These are phyloP conservation scores for Halcyon malimbica DNA, from an alignment of 2,113 vertebrate genomes.

Conservation along the genomic window DNA sequence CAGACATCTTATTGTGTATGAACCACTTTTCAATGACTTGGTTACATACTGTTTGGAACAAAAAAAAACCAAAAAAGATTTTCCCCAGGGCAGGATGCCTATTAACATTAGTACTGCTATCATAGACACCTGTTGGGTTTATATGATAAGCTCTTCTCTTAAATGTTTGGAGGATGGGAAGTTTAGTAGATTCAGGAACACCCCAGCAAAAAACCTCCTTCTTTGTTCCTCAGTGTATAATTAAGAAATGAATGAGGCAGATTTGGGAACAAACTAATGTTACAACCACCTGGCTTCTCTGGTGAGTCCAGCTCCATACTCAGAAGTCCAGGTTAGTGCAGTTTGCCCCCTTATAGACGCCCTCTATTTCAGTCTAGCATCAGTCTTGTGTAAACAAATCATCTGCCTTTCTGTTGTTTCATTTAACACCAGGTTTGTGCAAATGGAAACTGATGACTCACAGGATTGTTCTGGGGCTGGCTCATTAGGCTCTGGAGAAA, in stretches of 20 bases:
- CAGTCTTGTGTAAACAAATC: background rate
- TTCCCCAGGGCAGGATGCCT: background rate
- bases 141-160: background rate
- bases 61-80: background rate
- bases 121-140: background rate
- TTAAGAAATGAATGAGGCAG: background rate
- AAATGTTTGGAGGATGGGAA: background rate
- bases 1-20: background rate
- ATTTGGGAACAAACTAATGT: background rate
- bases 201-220: background rate
- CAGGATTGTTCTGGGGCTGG: background rate
- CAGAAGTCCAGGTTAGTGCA: background rate
- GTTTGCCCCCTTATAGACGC: accelerated
- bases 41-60: background rate
- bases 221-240: background rate
- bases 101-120: background rate
- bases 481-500: background rate
- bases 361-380: background rate
- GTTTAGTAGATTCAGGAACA: background rate
- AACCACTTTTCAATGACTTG: background rate
- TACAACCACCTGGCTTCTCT: background rate
- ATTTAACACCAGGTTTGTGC: background rate
- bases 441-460: background rate
- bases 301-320: background rate
- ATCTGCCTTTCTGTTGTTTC: background rate